Evolutionary conservation across 1,140 invertebrate species (phyloP).

Genomic region (Andricus grossulariae): DNA sequence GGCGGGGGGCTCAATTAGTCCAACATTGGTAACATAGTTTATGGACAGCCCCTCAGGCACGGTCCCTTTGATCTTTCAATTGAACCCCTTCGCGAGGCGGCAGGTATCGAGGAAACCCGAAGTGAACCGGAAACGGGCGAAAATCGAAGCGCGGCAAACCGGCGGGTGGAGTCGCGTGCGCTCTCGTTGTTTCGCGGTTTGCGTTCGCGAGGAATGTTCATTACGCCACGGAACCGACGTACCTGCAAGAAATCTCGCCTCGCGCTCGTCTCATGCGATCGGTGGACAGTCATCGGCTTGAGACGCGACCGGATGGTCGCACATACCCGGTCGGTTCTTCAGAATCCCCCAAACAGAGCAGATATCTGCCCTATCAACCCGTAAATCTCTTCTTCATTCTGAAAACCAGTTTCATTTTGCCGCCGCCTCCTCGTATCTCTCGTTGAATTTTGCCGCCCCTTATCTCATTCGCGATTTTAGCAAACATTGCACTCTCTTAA

Average conservation of each 20-base stretch:
- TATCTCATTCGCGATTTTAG: neutral
- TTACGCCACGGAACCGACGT: constrained; percentile 52
- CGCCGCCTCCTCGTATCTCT: neutral
- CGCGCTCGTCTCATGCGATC: constrained; percentile 47
- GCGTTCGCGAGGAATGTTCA: constrained; percentile 46
- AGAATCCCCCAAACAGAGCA: neutral
- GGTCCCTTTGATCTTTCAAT: too few species aligned
- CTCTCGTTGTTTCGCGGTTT: constrained; percentile 31
- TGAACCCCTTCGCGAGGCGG: neutral
- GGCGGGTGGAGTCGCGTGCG: constrained; percentile 36
- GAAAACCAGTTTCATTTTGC: neutral
- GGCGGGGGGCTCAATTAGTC: too few species aligned
- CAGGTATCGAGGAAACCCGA: neutral
- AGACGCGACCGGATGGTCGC: constrained; percentile 50
- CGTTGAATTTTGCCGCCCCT: neutral
- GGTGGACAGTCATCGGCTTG: constrained; percentile 55
- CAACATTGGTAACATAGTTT: too few species aligned
- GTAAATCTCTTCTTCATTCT: neutral
- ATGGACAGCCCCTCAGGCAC: too few species aligned
- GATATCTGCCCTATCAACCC: constrained; percentile 7
- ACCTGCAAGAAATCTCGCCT: constrained; percentile 57
- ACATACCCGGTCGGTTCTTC: constrained; percentile 33
- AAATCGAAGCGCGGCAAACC: constrained; percentile 32
- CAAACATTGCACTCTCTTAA: neutral
- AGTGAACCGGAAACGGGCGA: constrained; percentile 50